Evolutionary conservation across 2,113 vertebrate genomes (phyloP).

Genomic region (Corythoichthys haematopterus): DNA sequence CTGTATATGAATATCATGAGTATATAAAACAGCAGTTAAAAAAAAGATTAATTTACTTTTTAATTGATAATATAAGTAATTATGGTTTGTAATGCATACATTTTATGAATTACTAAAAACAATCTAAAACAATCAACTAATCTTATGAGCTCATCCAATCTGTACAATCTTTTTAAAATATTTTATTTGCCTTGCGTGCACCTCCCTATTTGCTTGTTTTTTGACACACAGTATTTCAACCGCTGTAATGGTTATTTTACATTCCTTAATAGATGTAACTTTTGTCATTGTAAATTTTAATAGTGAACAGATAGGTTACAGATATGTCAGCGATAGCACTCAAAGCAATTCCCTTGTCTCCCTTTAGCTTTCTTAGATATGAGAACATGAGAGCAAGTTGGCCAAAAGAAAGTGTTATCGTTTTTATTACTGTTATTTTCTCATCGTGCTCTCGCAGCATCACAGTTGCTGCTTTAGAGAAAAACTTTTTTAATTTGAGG

Average conservation of each 20-base stretch:
- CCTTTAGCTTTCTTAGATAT: slow-evolving; percentile 54
- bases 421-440: not conserved
- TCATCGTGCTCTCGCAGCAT: slow-evolving; percentile 19
- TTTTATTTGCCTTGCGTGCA: slow-evolving; percentile 28
- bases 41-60: too few species aligned
- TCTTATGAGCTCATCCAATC: slow-evolving; percentile 4
- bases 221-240: too few species aligned
- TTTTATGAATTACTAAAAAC: slow-evolving; percentile 13
- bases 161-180: slow-evolving; percentile 9
- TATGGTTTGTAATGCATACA: not conserved
- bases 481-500: slow-evolving; percentile 8
- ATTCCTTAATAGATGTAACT: slow-evolving; percentile 24
- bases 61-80: too few species aligned
- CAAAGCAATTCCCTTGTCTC: slow-evolving; percentile 53
- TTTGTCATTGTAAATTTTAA: slow-evolving; percentile 57
- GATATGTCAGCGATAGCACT: slow-evolving; percentile 48
- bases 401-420: slow-evolving; percentile 33
- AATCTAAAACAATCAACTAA: too few species aligned
- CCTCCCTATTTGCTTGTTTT: not conserved
- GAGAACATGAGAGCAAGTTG: slow-evolving; percentile 46
- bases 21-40: too few species aligned
- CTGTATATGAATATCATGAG: too few species aligned
- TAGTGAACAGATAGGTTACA: slow-evolving; percentile 48
- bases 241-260: not conserved
- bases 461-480: slow-evolving; percentile 23